A percentile compares a stretch with the other conserved stretches of the same genome.
These are phyloP conservation scores for Picus viridis DNA, from an alignment of 2,797 vertebrate species.

Conservation along the genomic window DNA sequence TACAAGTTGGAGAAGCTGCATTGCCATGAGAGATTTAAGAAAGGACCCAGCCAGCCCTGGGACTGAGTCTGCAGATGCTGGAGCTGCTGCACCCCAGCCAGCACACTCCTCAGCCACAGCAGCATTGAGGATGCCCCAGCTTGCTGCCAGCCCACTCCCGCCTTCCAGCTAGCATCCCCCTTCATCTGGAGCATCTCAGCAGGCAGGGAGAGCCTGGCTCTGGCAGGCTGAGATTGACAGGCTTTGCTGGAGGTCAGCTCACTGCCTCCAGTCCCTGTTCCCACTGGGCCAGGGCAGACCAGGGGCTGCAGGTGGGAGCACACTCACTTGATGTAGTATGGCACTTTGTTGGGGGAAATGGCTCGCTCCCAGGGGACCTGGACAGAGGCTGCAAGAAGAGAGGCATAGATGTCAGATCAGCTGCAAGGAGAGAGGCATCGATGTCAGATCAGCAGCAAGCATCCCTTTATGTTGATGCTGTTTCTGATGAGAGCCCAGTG, in stretches of 20 bases:
- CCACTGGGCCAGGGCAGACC: background rate
- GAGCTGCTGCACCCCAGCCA: background rate
- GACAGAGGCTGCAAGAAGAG: constrained; percentile 87
- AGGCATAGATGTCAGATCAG: constrained; percentile 11
- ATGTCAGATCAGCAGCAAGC: background rate
- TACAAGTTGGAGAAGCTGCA: no score
- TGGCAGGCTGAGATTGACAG: background rate
- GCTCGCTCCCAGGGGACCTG: constrained; percentile 98
- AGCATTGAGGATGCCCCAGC: background rate
- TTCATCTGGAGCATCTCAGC: background rate
- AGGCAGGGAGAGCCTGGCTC: background rate
- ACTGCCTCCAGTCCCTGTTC: background rate
- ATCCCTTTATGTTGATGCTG: background rate
- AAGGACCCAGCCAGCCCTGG: accelerated
- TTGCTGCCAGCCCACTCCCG: background rate
- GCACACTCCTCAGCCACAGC: background rate
- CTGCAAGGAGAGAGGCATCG: constrained; percentile 40
- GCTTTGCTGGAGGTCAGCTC: background rate
- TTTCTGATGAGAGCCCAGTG: background rate
- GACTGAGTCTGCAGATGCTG: background rate
- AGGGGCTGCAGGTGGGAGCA: background rate
- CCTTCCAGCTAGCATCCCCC: background rate
- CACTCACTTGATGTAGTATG: constrained; percentile 99
- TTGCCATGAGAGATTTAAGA: background rate
- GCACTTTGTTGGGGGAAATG: constrained; percentile 99